phyloP scores from a whole-genome alignment of 2,888 invertebrate genomes.

The Melanostoma scalare region DNA sequence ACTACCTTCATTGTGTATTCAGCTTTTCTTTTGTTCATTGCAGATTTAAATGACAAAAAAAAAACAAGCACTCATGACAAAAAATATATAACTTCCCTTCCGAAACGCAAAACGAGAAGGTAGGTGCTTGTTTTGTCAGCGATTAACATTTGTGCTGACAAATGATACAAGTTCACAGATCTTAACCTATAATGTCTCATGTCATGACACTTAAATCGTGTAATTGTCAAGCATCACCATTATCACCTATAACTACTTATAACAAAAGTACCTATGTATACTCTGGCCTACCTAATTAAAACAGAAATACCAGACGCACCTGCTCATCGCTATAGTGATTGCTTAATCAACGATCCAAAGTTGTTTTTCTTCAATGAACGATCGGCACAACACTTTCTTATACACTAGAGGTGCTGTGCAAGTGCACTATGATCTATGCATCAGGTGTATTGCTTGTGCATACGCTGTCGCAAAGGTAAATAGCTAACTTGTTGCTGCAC shows the following conservation, averaged over 20 bases:
- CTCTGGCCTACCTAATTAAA: not conserved
- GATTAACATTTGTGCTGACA: not conserved
- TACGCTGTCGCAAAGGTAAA: not conserved
- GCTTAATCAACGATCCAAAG: not conserved
- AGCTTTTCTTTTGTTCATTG: too few relatives aligned
- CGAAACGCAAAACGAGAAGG: too few relatives aligned
- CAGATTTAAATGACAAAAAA: too few relatives aligned
- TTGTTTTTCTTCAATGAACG: conserved; percentile 16
- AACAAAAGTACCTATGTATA: not conserved
- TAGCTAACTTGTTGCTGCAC: not conserved
- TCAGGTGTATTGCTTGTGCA: not conserved
- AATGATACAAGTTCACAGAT: not conserved
- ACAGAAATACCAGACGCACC: conserved; percentile 29
- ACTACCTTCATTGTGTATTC: too few relatives aligned
- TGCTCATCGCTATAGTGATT: conserved; percentile 20
- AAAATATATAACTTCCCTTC: too few relatives aligned
- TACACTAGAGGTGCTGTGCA: conserved; percentile 9
- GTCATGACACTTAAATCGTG: not conserved
- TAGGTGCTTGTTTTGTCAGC: too few relatives aligned
- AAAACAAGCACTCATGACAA: too few relatives aligned
- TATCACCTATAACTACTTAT: too few relatives aligned
- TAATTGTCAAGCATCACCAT: too few relatives aligned
- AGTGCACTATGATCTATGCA: not conserved
- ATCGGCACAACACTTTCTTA: conserved; percentile 17
- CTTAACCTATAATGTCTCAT: not conserved